These are phyloP conservation scores for Charina bottae DNA, from an alignment of 2,113 vertebrate genomes.

Conservation along the genomic window DNA sequence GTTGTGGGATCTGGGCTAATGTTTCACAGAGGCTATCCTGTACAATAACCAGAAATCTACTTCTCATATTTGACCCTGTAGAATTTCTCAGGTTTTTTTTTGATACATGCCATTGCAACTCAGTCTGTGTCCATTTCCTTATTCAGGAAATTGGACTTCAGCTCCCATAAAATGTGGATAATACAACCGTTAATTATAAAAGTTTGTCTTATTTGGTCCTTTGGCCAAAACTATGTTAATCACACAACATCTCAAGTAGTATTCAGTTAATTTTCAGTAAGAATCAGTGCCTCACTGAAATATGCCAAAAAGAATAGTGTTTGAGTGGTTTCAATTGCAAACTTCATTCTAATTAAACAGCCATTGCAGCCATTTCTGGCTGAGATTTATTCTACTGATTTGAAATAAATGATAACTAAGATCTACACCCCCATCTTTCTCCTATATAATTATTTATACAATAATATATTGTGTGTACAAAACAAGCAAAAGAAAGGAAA, in stretches of 20 bases:
- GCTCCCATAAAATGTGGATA: not conserved
- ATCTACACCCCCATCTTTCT: not conserved
- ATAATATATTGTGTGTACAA: slow-evolving; percentile 43
- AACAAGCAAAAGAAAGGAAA: slow-evolving; percentile 60
- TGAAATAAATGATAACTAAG: slow-evolving; percentile 41
- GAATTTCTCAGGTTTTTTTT: not conserved
- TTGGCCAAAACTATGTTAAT: not conserved
- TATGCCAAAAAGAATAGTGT: not conserved
- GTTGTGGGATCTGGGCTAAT: not conserved
- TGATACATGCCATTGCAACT: not conserved
- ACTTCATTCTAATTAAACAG: slow-evolving; percentile 34
- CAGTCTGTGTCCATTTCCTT: not conserved
- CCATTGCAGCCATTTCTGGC: slow-evolving; percentile 43
- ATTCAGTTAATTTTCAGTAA: slow-evolving; percentile 23
- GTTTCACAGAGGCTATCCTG: not conserved
- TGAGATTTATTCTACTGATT: slow-evolving; percentile 18
- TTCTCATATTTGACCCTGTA: not conserved
- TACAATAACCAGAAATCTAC: not conserved
- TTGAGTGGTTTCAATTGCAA: accelerated
- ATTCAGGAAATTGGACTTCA: not conserved
- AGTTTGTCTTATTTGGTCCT: not conserved
- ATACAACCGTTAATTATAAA: not conserved
- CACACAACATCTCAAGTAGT: not conserved
- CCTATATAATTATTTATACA: slow-evolving; percentile 45
- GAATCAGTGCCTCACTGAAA: slow-evolving; percentile 34